phyloP scores from a whole-genome alignment of 2,888 invertebrate genomes.

The Brachycybe producta region DNA sequence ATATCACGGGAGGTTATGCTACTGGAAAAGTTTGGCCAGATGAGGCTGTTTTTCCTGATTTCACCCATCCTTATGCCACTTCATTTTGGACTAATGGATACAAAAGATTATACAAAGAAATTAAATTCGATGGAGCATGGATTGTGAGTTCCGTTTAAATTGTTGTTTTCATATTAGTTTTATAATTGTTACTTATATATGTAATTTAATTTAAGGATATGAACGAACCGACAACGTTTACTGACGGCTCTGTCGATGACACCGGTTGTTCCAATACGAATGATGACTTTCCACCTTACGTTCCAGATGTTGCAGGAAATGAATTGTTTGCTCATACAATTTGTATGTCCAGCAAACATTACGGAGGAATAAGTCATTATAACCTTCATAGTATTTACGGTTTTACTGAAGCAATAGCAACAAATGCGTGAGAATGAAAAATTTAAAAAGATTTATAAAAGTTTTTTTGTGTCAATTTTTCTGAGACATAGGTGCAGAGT shows the following conservation, averaged over 20 bases:
- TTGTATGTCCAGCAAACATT: slow-evolving; percentile 64
- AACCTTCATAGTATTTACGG: slow-evolving; percentile 67
- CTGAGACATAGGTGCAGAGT: no score
- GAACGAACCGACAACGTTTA: slow-evolving; percentile 79
- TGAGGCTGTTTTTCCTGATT: slow-evolving; percentile 59
- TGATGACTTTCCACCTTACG: slow-evolving; percentile 55
- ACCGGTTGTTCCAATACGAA: slow-evolving; percentile 43
- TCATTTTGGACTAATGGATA: slow-evolving; percentile 63
- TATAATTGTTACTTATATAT: no score
- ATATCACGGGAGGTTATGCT: slow-evolving; percentile 48
- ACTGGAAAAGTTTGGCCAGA: slow-evolving; percentile 65
- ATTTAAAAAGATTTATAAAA: no score
- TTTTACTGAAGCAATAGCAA: slow-evolving; percentile 56
- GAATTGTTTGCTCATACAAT: slow-evolving; percentile 53
- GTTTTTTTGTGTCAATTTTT: no score
- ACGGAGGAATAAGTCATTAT: slow-evolving; percentile 50
- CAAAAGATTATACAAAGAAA: slow-evolving; percentile 43
- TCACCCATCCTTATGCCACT: slow-evolving; percentile 56
- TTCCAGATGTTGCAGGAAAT: slow-evolving; percentile 45
- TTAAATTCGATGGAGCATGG: slow-evolving; percentile 65
- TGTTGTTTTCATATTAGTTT: background rate
- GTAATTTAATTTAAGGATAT: slow-evolving; percentile 49
- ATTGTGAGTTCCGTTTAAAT: slow-evolving; percentile 45
- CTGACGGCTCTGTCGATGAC: slow-evolving; percentile 44
- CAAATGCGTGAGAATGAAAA: slow-evolving; percentile 48